A percentile compares a stretch with the other conserved stretches of the same genome.
These are phyloP conservation scores for Apodemus speciosus DNA, from an alignment of 2,113 vertebrate species.

Conservation along the genomic window DNA sequence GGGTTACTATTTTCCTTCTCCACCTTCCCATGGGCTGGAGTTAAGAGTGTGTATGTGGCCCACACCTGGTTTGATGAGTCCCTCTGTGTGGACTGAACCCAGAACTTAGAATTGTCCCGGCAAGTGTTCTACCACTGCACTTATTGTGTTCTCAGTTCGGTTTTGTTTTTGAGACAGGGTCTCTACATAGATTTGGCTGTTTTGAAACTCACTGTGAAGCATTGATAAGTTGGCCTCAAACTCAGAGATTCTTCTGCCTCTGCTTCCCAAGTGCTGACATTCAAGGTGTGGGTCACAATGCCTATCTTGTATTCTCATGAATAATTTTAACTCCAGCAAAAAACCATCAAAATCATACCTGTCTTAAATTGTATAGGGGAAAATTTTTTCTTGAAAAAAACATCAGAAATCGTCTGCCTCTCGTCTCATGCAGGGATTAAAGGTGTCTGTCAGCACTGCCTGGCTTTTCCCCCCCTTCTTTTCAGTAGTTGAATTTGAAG, in stretches of 20 bases:
- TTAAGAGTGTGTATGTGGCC: not conserved
- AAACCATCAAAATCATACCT: not conserved
- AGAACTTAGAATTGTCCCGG: not conserved
- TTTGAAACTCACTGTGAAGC: not conserved
- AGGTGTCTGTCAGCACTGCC: not conserved
- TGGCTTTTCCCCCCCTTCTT: not conserved
- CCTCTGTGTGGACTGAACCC: not conserved
- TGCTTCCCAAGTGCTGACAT: not conserved
- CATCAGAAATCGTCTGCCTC: not conserved
- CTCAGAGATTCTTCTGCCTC: not conserved
- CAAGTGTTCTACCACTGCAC: not conserved
- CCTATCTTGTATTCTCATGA: not conserved
- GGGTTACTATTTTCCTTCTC: not conserved
- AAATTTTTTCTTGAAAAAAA: not conserved
- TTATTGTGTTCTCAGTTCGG: not conserved
- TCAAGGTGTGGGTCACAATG: not conserved
- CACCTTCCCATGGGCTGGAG: not conserved
- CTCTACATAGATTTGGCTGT: not conserved
- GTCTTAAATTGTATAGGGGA: not conserved
- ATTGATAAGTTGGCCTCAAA: not conserved
- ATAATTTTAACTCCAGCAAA: not conserved
- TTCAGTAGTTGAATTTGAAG: not conserved
- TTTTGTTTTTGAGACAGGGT: not conserved
- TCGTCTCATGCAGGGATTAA: not conserved
- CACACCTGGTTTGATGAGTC: not conserved